Evolutionary conservation across 1,140 invertebrate species (phyloP), one percentile per base, ranked within the genome.

Genomic region (Brachionus paranguensis): DNA sequence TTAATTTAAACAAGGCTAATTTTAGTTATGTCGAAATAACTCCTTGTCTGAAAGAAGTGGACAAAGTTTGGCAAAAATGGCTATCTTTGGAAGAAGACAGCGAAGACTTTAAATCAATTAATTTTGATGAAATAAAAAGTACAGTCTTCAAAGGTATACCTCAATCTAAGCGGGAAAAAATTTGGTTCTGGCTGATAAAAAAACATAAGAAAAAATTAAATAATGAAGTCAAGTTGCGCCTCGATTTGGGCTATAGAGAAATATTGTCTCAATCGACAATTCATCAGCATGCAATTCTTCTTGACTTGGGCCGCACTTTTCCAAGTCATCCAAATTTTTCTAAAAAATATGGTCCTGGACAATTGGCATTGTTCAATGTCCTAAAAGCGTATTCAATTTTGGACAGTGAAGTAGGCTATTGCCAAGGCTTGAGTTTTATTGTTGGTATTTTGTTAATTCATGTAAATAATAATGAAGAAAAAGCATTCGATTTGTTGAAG

Each of bases 371-470:
- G 1, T 98, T 97, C 88, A 98, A 98, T 68, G 74, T 84, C 8
- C 37, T 84, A 17, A 84, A 84, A 89, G 96, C 96, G 0, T 98
- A 98, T 88, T 97, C 96, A 0, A 90, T 99, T 7, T 88, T 97
- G 8, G 96, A 99, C 89, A 93, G 93, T 12, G 95, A 97, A 88
- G 94, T 98, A 6, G 96, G 95, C 0, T 98, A 98, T 89, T 90
- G 89, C 85, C 96, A 98, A 89, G 96, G 96, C 0, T 91, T 98
- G 4, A 96, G 95, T 87, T 98, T 98, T 87, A 94, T 98, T 14
- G 96, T 95, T 85, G 96, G 95, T 10, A 93, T 98, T 4, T 90
- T 98, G 3, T 90, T 98, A 3, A 91, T 98, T 85, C 96, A 98
- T 90, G 95, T 97, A 47, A 88, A 96, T 95, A 94, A 95, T 92